A percentile compares a stretch with the other conserved stretches of the same genome.
phyloP scores from a whole-genome alignment of 2,797 vertebrate species.

The Anabas testudineus region DNA sequence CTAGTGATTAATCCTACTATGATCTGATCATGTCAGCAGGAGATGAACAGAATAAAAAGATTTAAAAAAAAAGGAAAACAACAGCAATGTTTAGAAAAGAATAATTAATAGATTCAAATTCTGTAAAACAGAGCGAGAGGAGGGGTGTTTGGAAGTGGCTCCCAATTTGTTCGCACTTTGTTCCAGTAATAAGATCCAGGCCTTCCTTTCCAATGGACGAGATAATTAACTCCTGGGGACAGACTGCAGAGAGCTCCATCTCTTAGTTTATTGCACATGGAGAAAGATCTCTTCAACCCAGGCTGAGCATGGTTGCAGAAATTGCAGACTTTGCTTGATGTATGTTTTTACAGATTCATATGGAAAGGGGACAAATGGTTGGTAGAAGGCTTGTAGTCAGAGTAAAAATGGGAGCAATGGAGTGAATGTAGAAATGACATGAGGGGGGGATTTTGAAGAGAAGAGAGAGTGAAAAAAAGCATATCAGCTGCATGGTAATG shows the following conservation, averaged over 20 bases:
- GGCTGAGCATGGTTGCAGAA: conserved; percentile 63
- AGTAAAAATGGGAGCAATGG: conserved; percentile 7
- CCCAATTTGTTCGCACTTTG: conserved; percentile 88
- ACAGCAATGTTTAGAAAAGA: conserved; percentile 64
- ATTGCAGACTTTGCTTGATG: conserved; percentile 71
- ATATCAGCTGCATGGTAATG: not conserved
- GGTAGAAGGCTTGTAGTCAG: conserved; percentile 22
- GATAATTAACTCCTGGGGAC: conserved; percentile 87
- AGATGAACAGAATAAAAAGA: conserved; percentile 60
- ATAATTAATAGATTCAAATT: conserved; percentile 79
- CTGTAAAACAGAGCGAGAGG: conserved; percentile 63
- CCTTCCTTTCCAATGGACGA: conserved; percentile 80
- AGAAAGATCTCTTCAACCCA: conserved; percentile 58
- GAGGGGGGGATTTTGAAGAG: conserved; percentile 1
- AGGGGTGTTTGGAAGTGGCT: conserved; percentile 71
- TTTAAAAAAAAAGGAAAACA: conserved; percentile 50
- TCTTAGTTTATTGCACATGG: conserved; percentile 74
- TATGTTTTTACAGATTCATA: conserved; percentile 67
- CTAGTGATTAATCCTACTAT: conserved; percentile 76
- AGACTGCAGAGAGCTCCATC: conserved; percentile 67
- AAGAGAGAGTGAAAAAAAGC: not conserved
- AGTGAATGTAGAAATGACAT: conserved; percentile 21
- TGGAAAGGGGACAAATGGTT: conserved; percentile 33
- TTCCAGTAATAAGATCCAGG: conserved; percentile 87
- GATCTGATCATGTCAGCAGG: conserved; percentile 71